phyloP scores from a whole-genome alignment of 1,140 invertebrate genomes.

The Cydia strobilella region DNA sequence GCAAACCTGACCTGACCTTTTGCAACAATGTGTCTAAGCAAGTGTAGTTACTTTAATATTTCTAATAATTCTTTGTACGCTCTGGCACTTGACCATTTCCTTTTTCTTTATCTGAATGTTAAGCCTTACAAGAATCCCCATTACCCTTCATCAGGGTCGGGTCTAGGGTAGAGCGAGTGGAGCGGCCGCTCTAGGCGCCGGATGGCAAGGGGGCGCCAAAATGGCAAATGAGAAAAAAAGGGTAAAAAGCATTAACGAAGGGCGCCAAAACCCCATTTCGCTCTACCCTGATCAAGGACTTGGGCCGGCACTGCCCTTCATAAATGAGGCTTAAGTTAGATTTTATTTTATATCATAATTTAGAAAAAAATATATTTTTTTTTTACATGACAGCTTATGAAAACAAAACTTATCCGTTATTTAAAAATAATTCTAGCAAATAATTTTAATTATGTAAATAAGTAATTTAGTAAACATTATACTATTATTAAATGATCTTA shows the following conservation, averaged over 20 bases:
- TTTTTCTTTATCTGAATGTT: background rate
- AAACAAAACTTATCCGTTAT: too few species aligned
- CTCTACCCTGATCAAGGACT: too few species aligned
- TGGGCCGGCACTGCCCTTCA: too few species aligned
- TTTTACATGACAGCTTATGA: too few species aligned
- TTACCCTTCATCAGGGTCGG: too few species aligned
- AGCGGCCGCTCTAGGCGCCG: too few species aligned
- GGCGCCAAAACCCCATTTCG: too few species aligned
- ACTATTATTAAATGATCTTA: constrained; percentile 9
- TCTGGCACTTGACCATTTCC: background rate
- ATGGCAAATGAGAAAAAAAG: too few species aligned
- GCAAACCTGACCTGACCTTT: background rate
- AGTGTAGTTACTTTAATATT: background rate
- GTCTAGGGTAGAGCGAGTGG: too few species aligned
- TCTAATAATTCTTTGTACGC: background rate
- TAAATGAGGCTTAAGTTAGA: background rate
- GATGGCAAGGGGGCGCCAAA: too few species aligned
- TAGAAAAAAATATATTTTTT: too few species aligned
- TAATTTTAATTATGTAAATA: constrained; percentile 20
- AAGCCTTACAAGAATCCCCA: background rate
- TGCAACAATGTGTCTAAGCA: background rate
- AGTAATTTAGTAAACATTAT: background rate
- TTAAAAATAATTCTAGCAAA: background rate
- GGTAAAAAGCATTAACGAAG: too few species aligned
- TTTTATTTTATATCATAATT: background rate